Evolutionary conservation across 2,797 vertebrate species (phyloP).

Genomic region (Melanotaenia pygmaea): DNA sequence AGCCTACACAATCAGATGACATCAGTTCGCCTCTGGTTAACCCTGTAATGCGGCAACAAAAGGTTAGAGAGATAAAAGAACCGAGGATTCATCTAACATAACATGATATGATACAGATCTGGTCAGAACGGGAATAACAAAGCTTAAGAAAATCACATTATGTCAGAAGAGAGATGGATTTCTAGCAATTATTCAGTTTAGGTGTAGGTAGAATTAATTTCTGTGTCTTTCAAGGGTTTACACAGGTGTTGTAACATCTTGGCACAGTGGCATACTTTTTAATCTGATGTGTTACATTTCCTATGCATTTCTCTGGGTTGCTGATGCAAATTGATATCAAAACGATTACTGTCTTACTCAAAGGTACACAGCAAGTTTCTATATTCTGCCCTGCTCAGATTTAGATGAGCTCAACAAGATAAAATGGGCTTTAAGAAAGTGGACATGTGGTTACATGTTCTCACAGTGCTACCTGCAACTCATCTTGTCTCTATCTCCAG

Average conservation of each 20-base stretch:
- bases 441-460: conserved; percentile 66
- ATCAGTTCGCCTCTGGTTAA: conserved; percentile 62
- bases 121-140: conserved; percentile 1
- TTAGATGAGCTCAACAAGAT: conserved; percentile 46
- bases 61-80: conserved; percentile 42
- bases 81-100: conserved; percentile 37
- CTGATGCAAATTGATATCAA: conserved; percentile 45
- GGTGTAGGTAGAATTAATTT: conserved; percentile 5
- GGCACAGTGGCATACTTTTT: conserved; percentile 20
- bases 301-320: conserved; percentile 29
- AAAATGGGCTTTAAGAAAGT: conserved; percentile 58
- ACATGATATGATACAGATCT: conserved; percentile 34
- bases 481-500: conserved; percentile 49
- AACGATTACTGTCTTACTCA: conserved; percentile 17
- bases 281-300: conserved; percentile 26
- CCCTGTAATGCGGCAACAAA: conserved; percentile 36
- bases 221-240: conserved; percentile 9
- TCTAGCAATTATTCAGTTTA: conserved; percentile 16
- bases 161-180: conserved; percentile 22
- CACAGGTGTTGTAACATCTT: conserved; percentile 37
- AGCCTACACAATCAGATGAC: conserved; percentile 66
- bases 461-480: conserved; percentile 47
- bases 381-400: conserved; percentile 32
- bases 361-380: conserved; percentile 32
- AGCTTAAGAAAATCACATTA: conserved; percentile 40